Conservation (phyloP, 2,113 vertebrate genomes). For the Lasiurus cinereus region DNA sequence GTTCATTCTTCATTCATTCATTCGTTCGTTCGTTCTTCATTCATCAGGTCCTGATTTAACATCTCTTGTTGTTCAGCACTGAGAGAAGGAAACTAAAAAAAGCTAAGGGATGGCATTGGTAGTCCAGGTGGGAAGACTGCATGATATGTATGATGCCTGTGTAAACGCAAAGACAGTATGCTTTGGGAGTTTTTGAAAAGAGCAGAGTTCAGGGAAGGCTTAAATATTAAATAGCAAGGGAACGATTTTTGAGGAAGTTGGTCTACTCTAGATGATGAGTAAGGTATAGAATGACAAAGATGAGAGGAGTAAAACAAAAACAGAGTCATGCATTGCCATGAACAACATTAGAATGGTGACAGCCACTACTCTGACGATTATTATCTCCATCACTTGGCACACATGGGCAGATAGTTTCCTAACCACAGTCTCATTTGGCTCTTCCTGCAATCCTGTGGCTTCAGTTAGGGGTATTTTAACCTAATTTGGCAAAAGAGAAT, state of each 20-base stretch:
- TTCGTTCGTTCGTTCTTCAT: background rate
- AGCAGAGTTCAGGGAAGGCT: background rate
- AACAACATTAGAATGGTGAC: background rate
- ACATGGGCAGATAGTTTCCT: background rate
- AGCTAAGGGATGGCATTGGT: background rate
- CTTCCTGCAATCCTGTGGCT: background rate
- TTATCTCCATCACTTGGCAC: background rate
- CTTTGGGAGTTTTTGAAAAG: background rate
- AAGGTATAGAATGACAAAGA: background rate
- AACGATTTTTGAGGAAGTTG: background rate
- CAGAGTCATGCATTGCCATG: background rate
- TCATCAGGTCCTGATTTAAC: background rate
- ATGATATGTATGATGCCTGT: background rate
- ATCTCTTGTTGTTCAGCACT: background rate
- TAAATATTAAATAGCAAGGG: background rate
- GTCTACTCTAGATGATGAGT: background rate
- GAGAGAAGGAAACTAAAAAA: background rate
- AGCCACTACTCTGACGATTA: background rate
- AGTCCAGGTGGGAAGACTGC: background rate
- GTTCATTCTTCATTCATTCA: background rate
- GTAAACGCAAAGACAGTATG: background rate
- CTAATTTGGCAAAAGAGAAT: constrained; percentile 56
- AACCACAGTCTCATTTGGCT: background rate
- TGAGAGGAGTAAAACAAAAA: background rate
- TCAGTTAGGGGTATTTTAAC: background rate